Evolutionary conservation across 1,140 invertebrate genomes (phyloP), one percentile per base, ranked within the genome.

Genomic region (Drosophila pallidifrons): DNA sequence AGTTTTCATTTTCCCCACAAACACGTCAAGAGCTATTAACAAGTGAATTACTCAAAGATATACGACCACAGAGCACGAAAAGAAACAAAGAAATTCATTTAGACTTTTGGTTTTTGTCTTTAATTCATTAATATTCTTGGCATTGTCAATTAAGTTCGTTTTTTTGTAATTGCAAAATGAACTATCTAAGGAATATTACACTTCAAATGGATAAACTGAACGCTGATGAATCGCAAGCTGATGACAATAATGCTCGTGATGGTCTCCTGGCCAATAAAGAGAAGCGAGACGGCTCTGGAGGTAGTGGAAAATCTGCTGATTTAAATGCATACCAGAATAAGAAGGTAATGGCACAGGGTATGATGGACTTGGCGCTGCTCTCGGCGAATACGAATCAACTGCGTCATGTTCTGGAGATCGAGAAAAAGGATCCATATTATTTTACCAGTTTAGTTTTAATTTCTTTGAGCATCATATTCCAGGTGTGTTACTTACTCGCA

Each of bases 321-420:
- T 94, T 97, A 6, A 98, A 98, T 93, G 94, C 96, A 1, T 98
- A 98, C 93, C 97, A 98, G 77, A 97, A 98, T 60, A 98, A 98
- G 87, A 98, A 98, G 91, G 98, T 97, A 2, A 93, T 98, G 35
- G 97, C 97, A 0, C 97, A 98, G 80, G 97, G 97, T 1, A 97
- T 97, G 96, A 97, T 97, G 96, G 96, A 97, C 86, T 93, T 97
- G 45, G 96, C 96, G 0, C 93, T 97, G 8, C 94, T 97, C 1
- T 96, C 96, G 0, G 96, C 96, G 1, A 97, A 98, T 92, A 97
- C 97, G 2, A 98, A 97, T 91, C 97, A 98, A 90, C 93, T 98
- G 38, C 95, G 97, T 72, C 97, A 97, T 86, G 96, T 98, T 4
- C 91, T 98, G 5, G 96, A 97, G 79, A 95, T 95, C 0, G 75